Evolutionary conservation across 2,113 vertebrate genomes (phyloP), one percentile per base, ranked within the genome.

Genomic region (Labeo catla): DNA sequence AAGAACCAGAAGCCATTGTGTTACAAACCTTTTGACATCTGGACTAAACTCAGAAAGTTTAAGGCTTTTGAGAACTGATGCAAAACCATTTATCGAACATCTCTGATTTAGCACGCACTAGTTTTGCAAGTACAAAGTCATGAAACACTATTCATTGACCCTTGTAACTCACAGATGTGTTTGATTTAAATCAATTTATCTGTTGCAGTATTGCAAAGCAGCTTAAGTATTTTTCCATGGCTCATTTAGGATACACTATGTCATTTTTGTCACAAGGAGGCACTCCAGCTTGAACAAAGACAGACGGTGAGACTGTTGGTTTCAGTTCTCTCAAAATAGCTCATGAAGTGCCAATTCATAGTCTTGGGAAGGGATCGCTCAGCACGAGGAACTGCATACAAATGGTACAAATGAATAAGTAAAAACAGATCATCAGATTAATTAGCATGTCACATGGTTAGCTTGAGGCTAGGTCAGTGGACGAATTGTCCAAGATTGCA

Each of bases 181-280:
- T 28, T 49, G 19, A 81, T 49, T 23, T 9, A 23, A 49, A 66
- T 49, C 43, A 49, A 19, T 52, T 12, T 50, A 8, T 70, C 63
- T 68, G 23, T 66, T 28, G 59, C 39, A 34, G 9, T 45, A 12
- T 61, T 23, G 57, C n/a, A 2, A 81, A 47, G 59, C 39, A 49
- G 54, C 54, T 79, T 4, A 80, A n/a, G 8, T 34, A 81, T 45
- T 68, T 81, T 66, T 59, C 28, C 76, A 47, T 4, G 4, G 59
- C 7, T 61, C 4, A 52, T 68, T 28, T 0, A 70, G 15, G 16
- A 52, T 57, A n/a, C 73, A 68, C 4, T 72, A 21, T 47, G 10
- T 8, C 73, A 82, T 86, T 83, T 81, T 65, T 77, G 39, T 61
- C 87, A 83, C 79, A 70, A 88, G 84, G 63, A n/a, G 87, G 84